phyloP scores from a whole-genome alignment of 2,113 vertebrate species.

The Nothobranchius kuhntae region DNA sequence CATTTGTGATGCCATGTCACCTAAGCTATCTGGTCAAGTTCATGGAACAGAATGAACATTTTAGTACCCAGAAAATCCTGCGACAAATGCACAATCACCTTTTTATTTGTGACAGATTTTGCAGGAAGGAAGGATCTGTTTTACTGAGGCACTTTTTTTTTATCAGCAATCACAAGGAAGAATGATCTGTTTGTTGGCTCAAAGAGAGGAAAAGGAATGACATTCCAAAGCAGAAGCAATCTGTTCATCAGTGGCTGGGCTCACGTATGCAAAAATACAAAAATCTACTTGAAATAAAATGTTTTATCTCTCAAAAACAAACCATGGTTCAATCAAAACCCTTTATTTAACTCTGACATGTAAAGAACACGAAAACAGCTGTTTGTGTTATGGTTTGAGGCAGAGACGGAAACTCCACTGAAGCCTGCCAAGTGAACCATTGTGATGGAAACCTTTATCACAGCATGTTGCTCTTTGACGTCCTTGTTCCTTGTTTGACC shows the following conservation, averaged over 20 bases:
- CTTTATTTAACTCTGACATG: not conserved
- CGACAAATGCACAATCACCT: too few relatives aligned
- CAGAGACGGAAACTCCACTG: not conserved
- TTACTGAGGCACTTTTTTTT: not conserved
- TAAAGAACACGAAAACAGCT: not conserved
- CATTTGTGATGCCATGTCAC: constrained; percentile 18
- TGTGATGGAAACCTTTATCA: not conserved
- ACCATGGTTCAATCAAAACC: too few relatives aligned
- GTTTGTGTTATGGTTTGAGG: not conserved
- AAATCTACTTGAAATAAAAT: not conserved
- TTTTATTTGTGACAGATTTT: not conserved
- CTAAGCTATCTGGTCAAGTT: not conserved
- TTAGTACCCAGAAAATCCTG: too few relatives aligned
- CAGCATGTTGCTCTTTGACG: constrained; percentile 21
- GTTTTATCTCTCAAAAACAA: too few relatives aligned
- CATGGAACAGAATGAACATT: too few relatives aligned
- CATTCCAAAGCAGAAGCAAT: constrained; percentile 2
- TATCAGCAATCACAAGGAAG: constrained; percentile 21
- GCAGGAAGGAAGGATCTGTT: constrained; percentile 16
- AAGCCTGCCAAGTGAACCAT: not conserved
- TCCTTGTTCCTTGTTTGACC: constrained; percentile 43
- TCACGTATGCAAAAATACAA: constrained; percentile 23
- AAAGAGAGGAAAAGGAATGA: constrained; percentile 22
- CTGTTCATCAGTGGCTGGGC: constrained; percentile 14
- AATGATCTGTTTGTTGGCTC: constrained; percentile 30